Base-by-base conservation (phyloP, 2,797 vertebrate genomes). In the Premnoplex brunnescens region DNA sequence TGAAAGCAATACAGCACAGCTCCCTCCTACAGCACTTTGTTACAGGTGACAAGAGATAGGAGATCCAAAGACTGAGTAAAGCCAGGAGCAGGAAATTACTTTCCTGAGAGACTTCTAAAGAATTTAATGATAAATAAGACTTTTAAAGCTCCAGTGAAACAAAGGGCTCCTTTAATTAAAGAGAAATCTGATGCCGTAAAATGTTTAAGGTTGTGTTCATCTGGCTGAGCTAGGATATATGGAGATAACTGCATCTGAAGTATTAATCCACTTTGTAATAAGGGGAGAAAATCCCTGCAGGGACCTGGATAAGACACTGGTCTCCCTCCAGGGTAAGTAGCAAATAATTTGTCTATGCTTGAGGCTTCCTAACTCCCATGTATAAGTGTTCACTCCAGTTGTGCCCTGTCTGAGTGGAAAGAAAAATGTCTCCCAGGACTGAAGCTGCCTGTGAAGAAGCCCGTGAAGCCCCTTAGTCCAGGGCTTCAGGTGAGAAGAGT, bases 21-120 rank as follows among this genome's bases (percentile, higher is more conserved):
- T 94, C 73, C 84, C 91, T 97, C 84, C 84, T 79, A 23, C 64
- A 72, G 72, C 64, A 64, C 78, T 93, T 93, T 82, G 67, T 91
- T 91, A 94, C 88, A 77, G 52, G 87, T 88, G 89, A 95, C 89
- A 88, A 74, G 92, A 93, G 60, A 63, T 17, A 88, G 49, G 49
- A 80, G 68, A 96, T 71, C 56, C 60, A 83, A 96, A 94, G 78
- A 22, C 60, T 74, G 54, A 21, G 51, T 54, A 27, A 73, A 80
- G 87, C 37, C 0, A 0, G 41, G 37, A 92, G 62, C 41, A 88
- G 92, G 78, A 85, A 91, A 93, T 94, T 75, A 60, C 93, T 89
- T 93, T 80, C 75, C 72, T 43, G 46, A 83, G 75, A 91, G 77
- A 44, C 56, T 93, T 69, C 49, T 92, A 34, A 93, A 87, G 75